Evolutionary conservation across 37 sponge, comb jelly and placozoan genomes (phyloP).

Genomic region (Corticium candelabrum): DNA sequence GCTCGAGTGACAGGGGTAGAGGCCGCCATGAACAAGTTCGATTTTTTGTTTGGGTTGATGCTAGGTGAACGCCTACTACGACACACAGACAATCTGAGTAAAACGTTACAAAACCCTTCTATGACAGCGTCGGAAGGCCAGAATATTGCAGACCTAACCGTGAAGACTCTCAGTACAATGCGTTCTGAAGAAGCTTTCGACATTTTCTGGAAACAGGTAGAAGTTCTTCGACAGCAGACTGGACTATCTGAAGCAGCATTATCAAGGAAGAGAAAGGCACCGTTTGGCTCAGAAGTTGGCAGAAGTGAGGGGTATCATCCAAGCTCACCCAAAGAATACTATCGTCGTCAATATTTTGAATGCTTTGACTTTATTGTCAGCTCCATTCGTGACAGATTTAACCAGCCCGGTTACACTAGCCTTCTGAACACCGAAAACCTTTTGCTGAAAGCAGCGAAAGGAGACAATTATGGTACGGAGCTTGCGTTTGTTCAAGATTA

Average conservation of each 20-base stretch:
- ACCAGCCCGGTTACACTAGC: no score
- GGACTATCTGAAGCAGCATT: no score
- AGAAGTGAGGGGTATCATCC: conserved; percentile 7
- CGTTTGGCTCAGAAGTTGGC: no score
- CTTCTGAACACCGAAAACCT: not conserved
- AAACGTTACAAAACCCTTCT: conserved; percentile 33
- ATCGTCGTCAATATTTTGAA: no score
- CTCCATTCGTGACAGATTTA: no score
- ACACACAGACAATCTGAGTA: no score
- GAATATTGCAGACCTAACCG: conserved; percentile 26
- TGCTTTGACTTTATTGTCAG: no score
- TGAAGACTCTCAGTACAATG: conserved; percentile 16
- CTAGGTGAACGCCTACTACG: conserved; percentile 26
- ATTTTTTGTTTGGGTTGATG: conserved; percentile 27
- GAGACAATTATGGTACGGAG: no score
- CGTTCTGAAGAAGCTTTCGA: conserved; percentile 20
- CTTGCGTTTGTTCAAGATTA: no score
- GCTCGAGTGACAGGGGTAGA: conserved; percentile 31
- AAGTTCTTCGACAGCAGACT: conserved; percentile 14
- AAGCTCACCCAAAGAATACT: no score
- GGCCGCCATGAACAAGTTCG: conserved; percentile 20
- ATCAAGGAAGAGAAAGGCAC: no score
- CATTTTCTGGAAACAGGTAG: conserved; percentile 25
- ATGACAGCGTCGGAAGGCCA: conserved; percentile 33
- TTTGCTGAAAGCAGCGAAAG: no score